Evolutionary conservation across 2,888 invertebrate species (phyloP), one percentile per base, ranked within the genome.

Genomic region (Teinopalpus imperialis): DNA sequence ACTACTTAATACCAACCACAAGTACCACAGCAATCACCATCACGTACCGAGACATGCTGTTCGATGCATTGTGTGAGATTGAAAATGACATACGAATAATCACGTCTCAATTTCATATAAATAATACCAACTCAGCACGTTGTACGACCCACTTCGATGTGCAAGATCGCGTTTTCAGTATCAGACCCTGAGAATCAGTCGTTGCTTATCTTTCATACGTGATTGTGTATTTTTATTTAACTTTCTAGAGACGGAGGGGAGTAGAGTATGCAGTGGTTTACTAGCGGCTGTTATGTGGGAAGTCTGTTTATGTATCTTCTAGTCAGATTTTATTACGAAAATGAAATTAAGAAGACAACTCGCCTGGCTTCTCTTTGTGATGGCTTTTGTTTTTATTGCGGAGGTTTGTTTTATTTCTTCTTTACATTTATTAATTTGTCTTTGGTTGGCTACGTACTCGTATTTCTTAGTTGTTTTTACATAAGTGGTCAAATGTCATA

Each of bases 21-120:
- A 69, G 47, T 40, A 74, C 55, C 21, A 70, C 51, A 46, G 62
- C 57, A 54, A 57, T 43, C 43, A 75, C 65, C 66, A 59, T 69
- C 75, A 78, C 75, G 73, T 71, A 72, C 61, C 63, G 70, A 65
- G 57, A 64, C 83, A 83, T 82, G 68, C 57, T 49, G 56, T 49
- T 63, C 59, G 64, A 64, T 58, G 68, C 81, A 83, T 82, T 66
- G 71, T 74, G 62, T 56, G 53, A 54, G 48, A 56, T 56, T 54
- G 51, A 49, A 47, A 21, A 26, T 29, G 30, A 44, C 32, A 51
- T 57, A 53, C 46, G 43, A 52, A 51, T 46, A 40, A 57, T 62
- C 78, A 81, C 81, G 81, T 80, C 63, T 48, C 51, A 30, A 30
- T 44, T 36, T 31, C 9, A 20, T 32, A 16, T 48, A 32, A 56